A percentile compares a stretch with the other conserved stretches of the same genome.
These are phyloP conservation scores for Austrofundulus limnaeus DNA, from an alignment of 2,113 vertebrate species.

Conservation along the genomic window DNA sequence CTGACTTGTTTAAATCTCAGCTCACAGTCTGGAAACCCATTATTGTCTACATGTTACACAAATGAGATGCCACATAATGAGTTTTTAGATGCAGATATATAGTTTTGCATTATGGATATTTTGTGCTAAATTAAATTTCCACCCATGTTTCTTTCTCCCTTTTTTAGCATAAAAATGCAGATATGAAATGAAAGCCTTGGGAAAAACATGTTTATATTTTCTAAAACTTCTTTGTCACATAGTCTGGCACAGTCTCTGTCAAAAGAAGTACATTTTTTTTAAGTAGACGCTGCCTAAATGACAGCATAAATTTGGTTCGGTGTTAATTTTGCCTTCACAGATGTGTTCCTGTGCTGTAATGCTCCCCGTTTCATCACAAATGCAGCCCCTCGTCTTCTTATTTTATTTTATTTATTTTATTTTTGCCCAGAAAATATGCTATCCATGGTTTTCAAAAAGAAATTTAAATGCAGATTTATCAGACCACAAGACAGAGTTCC, in stretches of 20 bases:
- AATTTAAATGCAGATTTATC: not conserved
- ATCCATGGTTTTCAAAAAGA: not conserved
- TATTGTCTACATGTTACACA: constrained; percentile 3
- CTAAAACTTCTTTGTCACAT: no score
- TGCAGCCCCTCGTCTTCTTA: not conserved
- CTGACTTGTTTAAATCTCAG: not conserved
- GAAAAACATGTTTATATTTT: no score
- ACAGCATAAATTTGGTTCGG: not conserved
- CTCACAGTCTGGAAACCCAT: constrained; percentile 3
- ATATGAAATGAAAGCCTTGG: no score
- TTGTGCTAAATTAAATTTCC: not conserved
- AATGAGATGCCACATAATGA: constrained; percentile 9
- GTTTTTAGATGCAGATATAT: not conserved
- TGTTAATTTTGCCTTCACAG: not conserved
- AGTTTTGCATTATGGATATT: not conserved
- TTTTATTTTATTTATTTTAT: no score
- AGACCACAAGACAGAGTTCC: not conserved
- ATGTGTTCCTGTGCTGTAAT: not conserved
- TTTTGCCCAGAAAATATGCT: not conserved
- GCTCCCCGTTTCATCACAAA: not conserved
- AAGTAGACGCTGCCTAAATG: no score
- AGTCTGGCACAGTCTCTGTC: no score
- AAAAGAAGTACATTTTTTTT: no score
- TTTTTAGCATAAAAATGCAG: no score
- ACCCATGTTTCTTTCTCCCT: no score